Base-by-base conservation (phyloP, 2,888 invertebrate species). In the Prenolepis imparis region DNA sequence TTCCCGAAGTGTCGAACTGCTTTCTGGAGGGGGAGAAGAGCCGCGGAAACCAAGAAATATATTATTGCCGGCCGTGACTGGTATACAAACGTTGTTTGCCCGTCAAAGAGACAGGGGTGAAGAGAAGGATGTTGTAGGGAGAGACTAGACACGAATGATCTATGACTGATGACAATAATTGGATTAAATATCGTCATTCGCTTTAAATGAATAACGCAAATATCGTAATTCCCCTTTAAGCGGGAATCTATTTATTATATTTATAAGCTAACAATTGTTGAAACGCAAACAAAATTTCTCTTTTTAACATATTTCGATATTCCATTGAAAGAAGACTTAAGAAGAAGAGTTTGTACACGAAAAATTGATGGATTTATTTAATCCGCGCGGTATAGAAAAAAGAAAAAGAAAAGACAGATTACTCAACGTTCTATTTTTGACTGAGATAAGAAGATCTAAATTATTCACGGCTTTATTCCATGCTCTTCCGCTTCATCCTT, bases 401-500 rank as follows among this genome's bases (percentile, higher is more conserved):
- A 41, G 63, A 72, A 15, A 36, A 41, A 68, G 15, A 24, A 12
- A 55, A 28, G 32, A 32, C 15, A 72, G 44, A 72, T 68, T 68
- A 59, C 32, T 78, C 44, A 32, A 55, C 52, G 39, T 66, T 55
- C 68, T 78, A 59, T 57, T 3, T 3, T 52, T 32, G 18, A 12
- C 44, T 28, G 72, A 72, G 59, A 80, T 80, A 32, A 72, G 72
- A 61, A 52, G n/a, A 80, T 72, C n/a, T 81, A 64, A 81, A 81
- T 57, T 84, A 80, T 81, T 82, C 83, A 90, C 55, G 86, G 8
- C 4, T 90, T 78, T 83, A 95, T 91, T 77, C 95, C 94, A n/a
- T 85, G 91, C 64, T 88, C 89, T 57, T 90, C 85, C 28, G 94
- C 96, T 66, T 96, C 95, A 0, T 95, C 95, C 88, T 96, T 96